Percentiles rank a stretch among this genome's conserved stretches.
Conservation (phyloP, 35 echinoderm and acorn worm genomes). For the Diadema setosum region DNA sequence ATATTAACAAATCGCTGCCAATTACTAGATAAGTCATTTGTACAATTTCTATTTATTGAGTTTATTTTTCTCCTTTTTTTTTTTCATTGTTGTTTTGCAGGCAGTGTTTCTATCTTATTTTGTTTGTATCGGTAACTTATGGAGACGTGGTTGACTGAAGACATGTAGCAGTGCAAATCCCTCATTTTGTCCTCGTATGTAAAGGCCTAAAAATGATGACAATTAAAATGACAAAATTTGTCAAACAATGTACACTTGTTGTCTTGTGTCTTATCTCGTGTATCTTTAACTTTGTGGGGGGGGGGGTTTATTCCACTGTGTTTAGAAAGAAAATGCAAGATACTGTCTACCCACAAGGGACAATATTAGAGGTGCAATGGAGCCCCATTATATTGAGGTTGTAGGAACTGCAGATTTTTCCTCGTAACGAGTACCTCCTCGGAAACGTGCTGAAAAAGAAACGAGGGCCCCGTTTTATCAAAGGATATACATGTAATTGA, state of each 20-base stretch:
- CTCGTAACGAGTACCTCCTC: too few species aligned
- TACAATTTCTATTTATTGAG: too few species aligned
- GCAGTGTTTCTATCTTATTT: neutral
- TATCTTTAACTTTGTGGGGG: neutral
- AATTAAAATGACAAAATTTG: slow-evolving; percentile 37
- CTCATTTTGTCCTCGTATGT: slow-evolving; percentile 22
- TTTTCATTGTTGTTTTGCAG: too few species aligned
- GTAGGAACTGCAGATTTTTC: too few species aligned
- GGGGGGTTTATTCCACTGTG: neutral
- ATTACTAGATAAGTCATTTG: neutral
- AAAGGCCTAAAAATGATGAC: slow-evolving; percentile 29
- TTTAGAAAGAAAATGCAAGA: too few species aligned
- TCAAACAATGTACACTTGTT: neutral
- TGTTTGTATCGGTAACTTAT: slow-evolving; percentile 9
- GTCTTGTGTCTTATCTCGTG: neutral
- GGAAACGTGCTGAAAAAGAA: too few species aligned
- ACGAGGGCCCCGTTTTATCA: too few species aligned
- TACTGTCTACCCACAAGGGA: too few species aligned
- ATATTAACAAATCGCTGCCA: neutral
- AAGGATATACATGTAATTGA: too few species aligned
- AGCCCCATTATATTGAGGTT: too few species aligned
- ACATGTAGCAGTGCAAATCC: slow-evolving; percentile 25
- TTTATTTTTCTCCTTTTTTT: too few species aligned
- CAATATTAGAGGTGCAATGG: too few species aligned
- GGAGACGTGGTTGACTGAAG: neutral